A percentile compares a stretch with the other conserved stretches of the same genome.
phyloP scores from a whole-genome alignment of 2,797 vertebrate genomes.

The Dallia pectoralis region DNA sequence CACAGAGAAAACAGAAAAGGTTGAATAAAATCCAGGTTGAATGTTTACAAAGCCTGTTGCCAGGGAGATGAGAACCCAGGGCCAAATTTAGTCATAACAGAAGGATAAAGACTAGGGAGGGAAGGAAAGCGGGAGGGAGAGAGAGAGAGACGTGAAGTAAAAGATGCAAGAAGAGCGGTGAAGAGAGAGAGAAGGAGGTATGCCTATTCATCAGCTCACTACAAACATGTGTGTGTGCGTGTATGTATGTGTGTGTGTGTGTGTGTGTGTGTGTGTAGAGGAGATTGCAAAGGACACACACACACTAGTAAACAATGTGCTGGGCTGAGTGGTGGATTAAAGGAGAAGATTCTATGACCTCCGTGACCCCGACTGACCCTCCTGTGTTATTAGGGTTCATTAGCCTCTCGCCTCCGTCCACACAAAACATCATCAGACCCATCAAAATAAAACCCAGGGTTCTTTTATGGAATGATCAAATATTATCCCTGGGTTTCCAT shows the following conservation, averaged over 20 bases:
- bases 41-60: slow-evolving; percentile 57
- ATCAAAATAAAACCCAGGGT: slow-evolving; percentile 49
- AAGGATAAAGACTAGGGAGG: slow-evolving; percentile 32
- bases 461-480: slow-evolving; percentile 53
- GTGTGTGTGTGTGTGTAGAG: neutral
- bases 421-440: slow-evolving; percentile 52
- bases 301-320: slow-evolving; percentile 53
- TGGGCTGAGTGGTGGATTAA: slow-evolving; percentile 51
- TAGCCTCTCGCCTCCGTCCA: slow-evolving; percentile 30
- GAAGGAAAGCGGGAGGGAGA: slow-evolving; percentile 14
- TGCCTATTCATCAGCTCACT: slow-evolving; percentile 29
- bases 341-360: slow-evolving; percentile 55
- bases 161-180: neutral
- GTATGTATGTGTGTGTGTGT: too few relatives aligned
- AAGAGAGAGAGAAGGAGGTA: neutral
- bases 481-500: slow-evolving; percentile 56
- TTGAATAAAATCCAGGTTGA: slow-evolving; percentile 34
- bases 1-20: slow-evolving; percentile 22
- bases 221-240: too few relatives aligned
- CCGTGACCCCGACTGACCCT: slow-evolving; percentile 46
- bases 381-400: slow-evolving; percentile 47
- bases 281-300: slow-evolving; percentile 46
- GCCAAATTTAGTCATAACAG: slow-evolving; percentile 47
- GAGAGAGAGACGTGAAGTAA: neutral
- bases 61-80: slow-evolving; percentile 52